Percentiles rank a stretch among this genome's conserved stretches.
phyloP scores from a whole-genome alignment of 2,113 vertebrate genomes.

The Baryphthengus martii region DNA sequence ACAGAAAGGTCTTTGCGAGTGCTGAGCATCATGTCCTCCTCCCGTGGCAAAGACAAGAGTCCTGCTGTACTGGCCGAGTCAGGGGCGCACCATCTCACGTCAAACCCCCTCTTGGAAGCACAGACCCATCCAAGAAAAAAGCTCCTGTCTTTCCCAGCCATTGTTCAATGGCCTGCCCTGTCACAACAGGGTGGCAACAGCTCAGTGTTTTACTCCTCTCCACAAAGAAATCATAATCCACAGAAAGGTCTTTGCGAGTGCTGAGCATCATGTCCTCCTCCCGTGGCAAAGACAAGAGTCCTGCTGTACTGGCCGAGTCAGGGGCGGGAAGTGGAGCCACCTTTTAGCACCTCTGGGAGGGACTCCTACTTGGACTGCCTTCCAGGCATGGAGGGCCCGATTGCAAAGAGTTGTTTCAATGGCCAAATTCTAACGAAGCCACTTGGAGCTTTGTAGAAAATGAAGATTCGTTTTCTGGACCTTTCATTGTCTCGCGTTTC shows the following conservation, averaged over 20 bases:
- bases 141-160: not conserved
- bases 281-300: not conserved
- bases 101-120: not conserved
- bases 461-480: not conserved
- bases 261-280: not conserved
- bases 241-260: not conserved
- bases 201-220: not conserved
- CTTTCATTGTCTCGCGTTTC: not conserved
- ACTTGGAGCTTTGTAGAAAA: not conserved
- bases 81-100: not conserved
- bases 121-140: not conserved
- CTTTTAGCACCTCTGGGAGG: not conserved
- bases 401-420: not conserved
- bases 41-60: not conserved
- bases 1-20: not conserved
- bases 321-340: not conserved
- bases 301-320: not conserved
- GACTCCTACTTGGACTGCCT: not conserved
- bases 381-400: not conserved
- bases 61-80: not conserved
- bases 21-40: not conserved
- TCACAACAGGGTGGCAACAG: not conserved
- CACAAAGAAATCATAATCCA: not conserved
- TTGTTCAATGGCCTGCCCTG: not conserved
- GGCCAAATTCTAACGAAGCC: not conserved